Base-by-base conservation (phyloP, 2,797 vertebrate species). In the Mergus octosetaceus region DNA sequence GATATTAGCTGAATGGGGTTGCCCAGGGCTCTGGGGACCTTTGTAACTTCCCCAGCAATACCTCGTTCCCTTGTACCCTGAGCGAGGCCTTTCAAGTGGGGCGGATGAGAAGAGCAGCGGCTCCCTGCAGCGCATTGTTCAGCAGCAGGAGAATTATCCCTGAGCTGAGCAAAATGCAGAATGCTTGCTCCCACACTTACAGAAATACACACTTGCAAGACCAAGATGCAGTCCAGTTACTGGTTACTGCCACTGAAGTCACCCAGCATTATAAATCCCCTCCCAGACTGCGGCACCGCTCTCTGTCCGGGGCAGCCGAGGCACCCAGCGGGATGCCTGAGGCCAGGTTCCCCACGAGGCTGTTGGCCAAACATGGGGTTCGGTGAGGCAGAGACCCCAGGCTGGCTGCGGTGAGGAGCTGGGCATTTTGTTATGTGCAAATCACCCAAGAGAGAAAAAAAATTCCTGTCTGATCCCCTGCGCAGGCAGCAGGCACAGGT, bases 21-120 rank as follows among this genome's bases (percentile, higher is more conserved):
- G 69, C 69, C 69, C 21, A 4, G 81, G 65, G 78, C 87, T 83
- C 85, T 41, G 72, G 90, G 72, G 90, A 70, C 49, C 61, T 90
- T 74, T 75, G 72, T 17, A 20, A 43, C 57, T 43, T 65, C 57
- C 71, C 71, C 1, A 24, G 76, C 18, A 36, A 47, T 45, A 13
- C 22, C 66, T 73, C 0, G 0, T 6, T 75, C 68, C 90, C 68
- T 24, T 18, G 49, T 17, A 1, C 5, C 17, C 47, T 6, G 14
- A 62, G 36, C 3, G 5, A 9, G 75, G 61, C 1, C 84, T 79
- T 77, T 53, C 6, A 10, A 49, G 73, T 0, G 18, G 36, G 62
- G 54, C 0, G 0, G 70, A 10, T 16, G 62, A 75, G 78, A 41
- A 16, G 45, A 6, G 83, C 19, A 36, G 41, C 7, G 74, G 62